Base-by-base conservation (phyloP, 2,113 vertebrate genomes). In the Tyrannus savana region DNA sequence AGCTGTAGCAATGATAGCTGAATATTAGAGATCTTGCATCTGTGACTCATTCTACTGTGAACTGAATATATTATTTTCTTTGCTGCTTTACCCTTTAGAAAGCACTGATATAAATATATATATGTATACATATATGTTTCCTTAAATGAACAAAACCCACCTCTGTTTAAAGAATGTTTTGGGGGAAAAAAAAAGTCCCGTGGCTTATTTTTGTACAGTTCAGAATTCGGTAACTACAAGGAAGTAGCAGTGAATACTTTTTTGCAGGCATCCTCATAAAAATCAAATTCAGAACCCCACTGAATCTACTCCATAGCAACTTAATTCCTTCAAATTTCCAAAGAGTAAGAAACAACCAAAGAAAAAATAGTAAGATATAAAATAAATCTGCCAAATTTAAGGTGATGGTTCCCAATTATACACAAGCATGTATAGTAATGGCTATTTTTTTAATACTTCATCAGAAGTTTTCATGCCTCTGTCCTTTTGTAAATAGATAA, bases 21-120 rank as follows among this genome's bases (percentile, higher is more conserved):
- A 95, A 97, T 96, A 92, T 96, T 95, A 81, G 89, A 91, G 81
- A 94, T 95, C 95, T 95, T 97, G 75, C 68, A 92, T 95, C 92
- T 87, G 74, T 91, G 95, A 97, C 75, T 98, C 95, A 97, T 92
- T 97, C 84, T 96, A 53, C 66, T 97, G 76, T 95, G 90, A 97
- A 95, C 63, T n/a, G 97, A 96, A 97, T 97, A 73, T 80, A 94
- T 97, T 95, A 96, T 78, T 88, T 85, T 84, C 59, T 89, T 94
- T 69, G 58, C 21, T 96, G 39, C 67, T 96, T 96, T 96, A 81
- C 63, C 53, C 82, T 94, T 95, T 80, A 58, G 19, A 62, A 69
- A 69, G 24, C 39, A 30, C 56, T 83, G 63, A 39, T 6, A 60
- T 10, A 28, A 30, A 28, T 44, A 44, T 16, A 7, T 19, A 44